Evolutionary conservation across 64 coral and sea anemone species (phyloP).

Genomic region (Actinia tenebrosa): DNA sequence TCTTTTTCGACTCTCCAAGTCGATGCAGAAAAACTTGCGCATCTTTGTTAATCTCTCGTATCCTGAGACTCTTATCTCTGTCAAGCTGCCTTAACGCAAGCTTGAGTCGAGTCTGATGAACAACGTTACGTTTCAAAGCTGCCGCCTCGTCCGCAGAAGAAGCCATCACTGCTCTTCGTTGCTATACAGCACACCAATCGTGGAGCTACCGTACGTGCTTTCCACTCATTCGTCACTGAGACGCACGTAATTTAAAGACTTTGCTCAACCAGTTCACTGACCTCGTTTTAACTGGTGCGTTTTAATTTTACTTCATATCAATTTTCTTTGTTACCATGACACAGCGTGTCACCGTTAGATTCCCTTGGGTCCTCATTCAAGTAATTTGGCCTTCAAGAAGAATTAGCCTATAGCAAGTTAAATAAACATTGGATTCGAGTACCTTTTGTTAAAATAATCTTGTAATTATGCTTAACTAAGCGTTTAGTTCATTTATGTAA

Average conservation of each 20-base stretch:
- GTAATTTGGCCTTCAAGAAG: neutral
- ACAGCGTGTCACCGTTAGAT: neutral
- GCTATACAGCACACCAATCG: neutral
- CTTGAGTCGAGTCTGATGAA: conserved; percentile 73
- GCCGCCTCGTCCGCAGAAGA: conserved; percentile 64
- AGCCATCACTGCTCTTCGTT: conserved; percentile 15
- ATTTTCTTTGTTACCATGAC: neutral
- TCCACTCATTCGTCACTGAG: neutral
- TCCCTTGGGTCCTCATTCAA: neutral
- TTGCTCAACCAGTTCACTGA: neutral
- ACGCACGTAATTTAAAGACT: neutral
- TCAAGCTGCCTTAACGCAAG: conserved; percentile 77
- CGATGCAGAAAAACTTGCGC: conserved; percentile 68
- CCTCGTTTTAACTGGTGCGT: neutral
- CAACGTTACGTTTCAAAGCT: conserved; percentile 70
- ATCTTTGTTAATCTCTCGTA: conserved; percentile 75
- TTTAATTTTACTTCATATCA: conserved; percentile 4
- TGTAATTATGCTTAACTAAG: neutral
- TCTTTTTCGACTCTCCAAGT: conserved; percentile 35
- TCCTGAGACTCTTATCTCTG: conserved; percentile 49
- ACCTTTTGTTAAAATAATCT: neutral
- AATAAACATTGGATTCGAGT: neutral
- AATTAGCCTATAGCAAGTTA: neutral
- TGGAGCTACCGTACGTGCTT: neutral
- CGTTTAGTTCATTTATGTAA: neutral